These are phyloP conservation scores for Leptinotarsa peninsularis DNA, from an alignment of 2,888 invertebrate species.

Conservation along the genomic window DNA sequence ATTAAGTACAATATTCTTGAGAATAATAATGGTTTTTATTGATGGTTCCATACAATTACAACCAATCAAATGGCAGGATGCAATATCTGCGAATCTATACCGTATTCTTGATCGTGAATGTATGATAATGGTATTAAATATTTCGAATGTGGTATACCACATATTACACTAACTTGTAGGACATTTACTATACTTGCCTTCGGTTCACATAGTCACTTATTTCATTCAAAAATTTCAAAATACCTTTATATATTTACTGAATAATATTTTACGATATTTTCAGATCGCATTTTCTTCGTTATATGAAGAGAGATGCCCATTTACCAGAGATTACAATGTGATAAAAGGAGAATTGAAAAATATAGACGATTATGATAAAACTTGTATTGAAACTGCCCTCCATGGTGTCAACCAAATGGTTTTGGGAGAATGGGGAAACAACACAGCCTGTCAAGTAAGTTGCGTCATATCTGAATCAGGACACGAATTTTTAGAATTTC, in stretches of 20 bases:
- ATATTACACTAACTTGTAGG: too few species aligned
- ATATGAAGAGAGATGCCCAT: conserved; percentile 78
- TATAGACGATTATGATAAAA: conserved; percentile 88
- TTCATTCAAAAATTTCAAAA: neutral
- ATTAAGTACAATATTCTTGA: too few species aligned
- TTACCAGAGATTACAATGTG: conserved; percentile 88
- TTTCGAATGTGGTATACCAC: too few species aligned
- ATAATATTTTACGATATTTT: conserved; percentile 29
- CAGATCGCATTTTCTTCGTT: conserved; percentile 66
- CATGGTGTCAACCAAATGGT: conserved; percentile 84
- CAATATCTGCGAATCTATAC: too few species aligned
- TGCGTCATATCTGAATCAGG: neutral
- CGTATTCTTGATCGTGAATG: too few species aligned
- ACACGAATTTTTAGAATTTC: neutral
- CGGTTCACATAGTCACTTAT: too few species aligned
- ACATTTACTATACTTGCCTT: too few species aligned
- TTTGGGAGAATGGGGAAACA: conserved; percentile 89
- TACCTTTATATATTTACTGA: neutral
- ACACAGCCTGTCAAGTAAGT: conserved; percentile 83
- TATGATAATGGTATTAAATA: too few species aligned
- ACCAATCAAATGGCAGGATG: too few species aligned
- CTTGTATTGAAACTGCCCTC: conserved; percentile 84
- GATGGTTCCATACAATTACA: too few species aligned
- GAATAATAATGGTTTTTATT: too few species aligned
- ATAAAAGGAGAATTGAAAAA: conserved; percentile 81